Conservation (phyloP, 2,797 vertebrate genomes). For the Arctocebus calabarensis region DNA sequence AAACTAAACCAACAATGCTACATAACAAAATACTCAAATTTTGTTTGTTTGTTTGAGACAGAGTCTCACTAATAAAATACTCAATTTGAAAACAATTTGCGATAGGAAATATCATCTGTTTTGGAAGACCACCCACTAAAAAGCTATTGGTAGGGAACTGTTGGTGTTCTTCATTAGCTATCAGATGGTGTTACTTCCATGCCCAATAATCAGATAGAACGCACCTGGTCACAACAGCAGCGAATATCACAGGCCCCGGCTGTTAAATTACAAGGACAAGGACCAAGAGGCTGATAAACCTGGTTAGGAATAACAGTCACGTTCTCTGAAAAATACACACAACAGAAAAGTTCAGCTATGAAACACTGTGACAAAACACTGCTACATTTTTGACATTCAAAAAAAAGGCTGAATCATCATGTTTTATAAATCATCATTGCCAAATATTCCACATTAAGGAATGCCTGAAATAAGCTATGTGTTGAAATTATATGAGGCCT, state of each 20-base stretch:
- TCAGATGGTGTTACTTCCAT: accelerated
- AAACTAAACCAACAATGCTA: not conserved
- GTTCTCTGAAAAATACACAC: constrained; percentile 89
- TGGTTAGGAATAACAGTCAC: constrained; percentile 93
- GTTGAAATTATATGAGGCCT: not conserved
- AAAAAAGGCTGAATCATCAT: not conserved
- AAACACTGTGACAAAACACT: not conserved
- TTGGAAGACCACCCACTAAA: not conserved
- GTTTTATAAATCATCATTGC: not conserved
- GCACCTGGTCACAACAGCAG: constrained; percentile 97
- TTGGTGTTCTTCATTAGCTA: accelerated
- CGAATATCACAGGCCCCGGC: constrained; percentile 91
- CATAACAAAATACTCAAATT: not conserved
- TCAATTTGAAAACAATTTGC: not conserved
- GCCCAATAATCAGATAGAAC: not conserved
- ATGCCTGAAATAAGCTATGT: not conserved
- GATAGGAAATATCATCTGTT: not conserved
- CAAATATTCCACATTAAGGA: not conserved
- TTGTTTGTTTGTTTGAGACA: too few relatives aligned
- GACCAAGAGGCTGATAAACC: constrained; percentile 93
- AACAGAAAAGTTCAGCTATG: not conserved
- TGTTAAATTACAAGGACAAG: constrained; percentile 95
- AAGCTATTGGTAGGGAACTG: not conserved
- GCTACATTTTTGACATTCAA: not conserved
- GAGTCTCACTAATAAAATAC: not conserved